Percentiles rank a stretch among this genome's conserved stretches.
Evolutionary conservation across 1,140 invertebrate species (phyloP).

Genomic region (Drosophila teissieri): DNA sequence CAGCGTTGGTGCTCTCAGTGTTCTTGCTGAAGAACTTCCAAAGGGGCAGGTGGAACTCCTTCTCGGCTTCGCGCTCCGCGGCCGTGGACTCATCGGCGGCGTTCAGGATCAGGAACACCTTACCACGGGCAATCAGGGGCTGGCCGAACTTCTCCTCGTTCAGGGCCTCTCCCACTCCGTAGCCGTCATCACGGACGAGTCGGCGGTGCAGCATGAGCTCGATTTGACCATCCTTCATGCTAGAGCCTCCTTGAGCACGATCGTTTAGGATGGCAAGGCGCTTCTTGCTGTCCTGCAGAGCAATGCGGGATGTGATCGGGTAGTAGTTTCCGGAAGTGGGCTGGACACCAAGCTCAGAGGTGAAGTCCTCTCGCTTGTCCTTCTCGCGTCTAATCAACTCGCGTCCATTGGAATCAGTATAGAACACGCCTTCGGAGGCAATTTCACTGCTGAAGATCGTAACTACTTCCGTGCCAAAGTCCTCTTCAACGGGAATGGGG

Average conservation of each 20-base stretch:
- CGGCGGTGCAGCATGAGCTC: conserved; percentile 96
- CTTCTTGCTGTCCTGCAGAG: conserved; percentile 85
- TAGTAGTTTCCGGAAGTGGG: conserved; percentile 95
- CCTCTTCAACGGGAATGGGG: conserved; percentile 93
- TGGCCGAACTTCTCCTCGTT: conserved; percentile 92
- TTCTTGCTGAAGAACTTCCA: conserved; percentile 83
- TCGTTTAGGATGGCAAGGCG: conserved; percentile 91
- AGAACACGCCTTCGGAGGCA: conserved; percentile 89
- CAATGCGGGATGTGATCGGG: conserved; percentile 94
- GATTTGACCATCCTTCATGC: conserved; percentile 90
- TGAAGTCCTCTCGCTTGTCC: conserved; percentile 91
- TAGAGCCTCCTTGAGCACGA: conserved; percentile 94
- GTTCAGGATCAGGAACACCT: conserved; percentile 87
- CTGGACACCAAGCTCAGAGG: conserved; percentile 87
- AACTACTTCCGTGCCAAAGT: conserved; percentile 93
- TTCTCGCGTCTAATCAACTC: conserved; percentile 91
- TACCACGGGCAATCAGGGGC: conserved; percentile 93
- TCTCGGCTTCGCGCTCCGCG: conserved; percentile 53
- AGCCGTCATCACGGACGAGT: conserved; percentile 94
- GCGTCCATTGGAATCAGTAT: conserved; percentile 97
- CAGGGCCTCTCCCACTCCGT: conserved; percentile 96
- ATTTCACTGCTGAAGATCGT: conserved; percentile 89
- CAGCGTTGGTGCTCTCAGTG: conserved; percentile 65
- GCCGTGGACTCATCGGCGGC: conserved; percentile 69
- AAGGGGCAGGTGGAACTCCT: conserved; percentile 68